phyloP scores from a whole-genome alignment of 1,140 invertebrate species.

The Eueides isabella region DNA sequence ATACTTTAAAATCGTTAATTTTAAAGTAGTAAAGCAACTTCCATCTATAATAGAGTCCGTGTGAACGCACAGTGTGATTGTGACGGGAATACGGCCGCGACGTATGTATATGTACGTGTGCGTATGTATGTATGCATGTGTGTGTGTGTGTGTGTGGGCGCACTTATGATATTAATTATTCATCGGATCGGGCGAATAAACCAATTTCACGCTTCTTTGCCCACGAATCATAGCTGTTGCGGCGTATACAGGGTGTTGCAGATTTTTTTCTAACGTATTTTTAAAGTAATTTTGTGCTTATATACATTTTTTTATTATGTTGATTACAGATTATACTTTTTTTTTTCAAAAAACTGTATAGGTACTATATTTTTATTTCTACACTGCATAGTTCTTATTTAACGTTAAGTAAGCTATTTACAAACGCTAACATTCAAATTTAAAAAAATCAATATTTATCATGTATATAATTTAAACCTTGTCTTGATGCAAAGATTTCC shows the following conservation, averaged over 20 bases:
- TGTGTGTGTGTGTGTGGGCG: conserved; percentile 20
- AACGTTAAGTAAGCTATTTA: no score
- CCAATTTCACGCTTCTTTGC: conserved; percentile 80
- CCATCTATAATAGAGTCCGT: conserved; percentile 4
- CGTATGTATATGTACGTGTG: neutral
- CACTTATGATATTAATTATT: conserved; percentile 75
- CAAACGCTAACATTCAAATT: no score
- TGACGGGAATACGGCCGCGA: neutral
- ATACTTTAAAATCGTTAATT: neutral
- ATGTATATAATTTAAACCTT: no score
- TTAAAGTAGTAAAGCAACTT: neutral
- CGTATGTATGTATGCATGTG: conserved; percentile 12
- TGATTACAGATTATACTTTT: no score
- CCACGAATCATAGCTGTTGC: conserved; percentile 65
- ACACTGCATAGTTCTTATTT: no score
- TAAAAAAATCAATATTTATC: no score
- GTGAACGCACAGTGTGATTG: neutral
- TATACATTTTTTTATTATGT: no score
- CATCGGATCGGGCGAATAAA: conserved; percentile 78
- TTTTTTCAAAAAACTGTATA: no score
- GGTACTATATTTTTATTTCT: no score
- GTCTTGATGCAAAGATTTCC: no score
- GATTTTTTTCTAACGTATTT: neutral
- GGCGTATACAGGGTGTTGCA: conserved; percentile 47
- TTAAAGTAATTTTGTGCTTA: neutral